A percentile compares a stretch with the other conserved stretches of the same genome.
Evolutionary conservation across 2,113 vertebrate species (phyloP).

Genomic region (Poecile atricapillus): DNA sequence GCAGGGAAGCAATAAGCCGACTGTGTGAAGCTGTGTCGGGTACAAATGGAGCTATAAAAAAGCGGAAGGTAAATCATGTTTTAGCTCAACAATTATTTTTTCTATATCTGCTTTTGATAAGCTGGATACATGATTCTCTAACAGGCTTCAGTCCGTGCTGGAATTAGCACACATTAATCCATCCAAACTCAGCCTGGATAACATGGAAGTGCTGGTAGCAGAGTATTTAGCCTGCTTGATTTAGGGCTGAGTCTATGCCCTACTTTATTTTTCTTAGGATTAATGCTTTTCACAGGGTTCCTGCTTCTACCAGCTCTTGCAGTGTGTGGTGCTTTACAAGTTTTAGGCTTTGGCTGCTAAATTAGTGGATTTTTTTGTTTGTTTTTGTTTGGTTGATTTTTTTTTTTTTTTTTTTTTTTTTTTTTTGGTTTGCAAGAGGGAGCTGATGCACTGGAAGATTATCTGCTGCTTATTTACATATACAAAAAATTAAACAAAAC

Average conservation of each 20-base stretch:
- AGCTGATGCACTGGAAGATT: background rate
- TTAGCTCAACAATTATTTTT: background rate
- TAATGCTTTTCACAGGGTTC: background rate
- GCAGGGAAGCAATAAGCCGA: constrained; percentile 91
- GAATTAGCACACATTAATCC: background rate
- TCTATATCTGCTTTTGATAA: background rate
- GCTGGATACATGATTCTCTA: background rate
- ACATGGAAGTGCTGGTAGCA: background rate
- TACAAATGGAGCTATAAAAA: constrained; percentile 78
- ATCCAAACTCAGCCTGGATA: background rate
- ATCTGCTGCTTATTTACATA: background rate
- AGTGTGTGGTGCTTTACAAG: background rate
- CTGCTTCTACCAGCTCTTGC: background rate
- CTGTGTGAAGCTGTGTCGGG: constrained; percentile 83
- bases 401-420: background rate
- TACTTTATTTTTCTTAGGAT: background rate
- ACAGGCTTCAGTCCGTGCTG: background rate
- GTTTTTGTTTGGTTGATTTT: background rate
- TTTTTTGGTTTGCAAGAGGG: background rate
- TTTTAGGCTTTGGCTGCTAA: background rate
- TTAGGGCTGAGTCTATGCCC: background rate
- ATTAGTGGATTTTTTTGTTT: background rate
- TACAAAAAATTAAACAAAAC: background rate
- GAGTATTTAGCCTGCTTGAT: background rate
- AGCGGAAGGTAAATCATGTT: constrained; percentile 79